A percentile compares a stretch with the other conserved stretches of the same genome.
Evolutionary conservation across 2,797 vertebrate genomes (phyloP).

Genomic region (Melanotaenia parkinsoni): DNA sequence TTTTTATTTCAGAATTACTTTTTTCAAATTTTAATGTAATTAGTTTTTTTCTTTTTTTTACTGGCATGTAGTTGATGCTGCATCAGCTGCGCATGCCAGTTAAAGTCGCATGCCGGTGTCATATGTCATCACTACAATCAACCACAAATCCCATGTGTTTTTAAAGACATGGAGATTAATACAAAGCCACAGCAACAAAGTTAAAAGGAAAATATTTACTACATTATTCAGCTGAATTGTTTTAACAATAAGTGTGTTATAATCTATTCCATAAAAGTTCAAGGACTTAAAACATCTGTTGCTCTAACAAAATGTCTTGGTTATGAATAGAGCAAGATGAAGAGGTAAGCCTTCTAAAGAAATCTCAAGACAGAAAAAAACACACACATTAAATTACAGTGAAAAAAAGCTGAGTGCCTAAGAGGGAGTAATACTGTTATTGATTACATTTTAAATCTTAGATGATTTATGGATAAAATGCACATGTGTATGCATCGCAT

Average conservation of each 20-base stretch:
- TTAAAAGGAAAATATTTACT: neutral
- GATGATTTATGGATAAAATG: neutral
- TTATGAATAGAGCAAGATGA: too few relatives aligned
- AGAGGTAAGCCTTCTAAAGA: too few relatives aligned
- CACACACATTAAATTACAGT: too few relatives aligned
- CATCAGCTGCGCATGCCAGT: too few relatives aligned
- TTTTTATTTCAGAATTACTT: neutral
- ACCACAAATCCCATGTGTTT: too few relatives aligned
- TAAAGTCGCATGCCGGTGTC: too few relatives aligned
- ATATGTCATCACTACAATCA: too few relatives aligned
- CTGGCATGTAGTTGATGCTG: neutral
- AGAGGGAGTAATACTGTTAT: too few relatives aligned
- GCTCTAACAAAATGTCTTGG: neutral
- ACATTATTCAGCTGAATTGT: neutral
- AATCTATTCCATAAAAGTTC: neutral
- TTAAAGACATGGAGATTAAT: too few relatives aligned
- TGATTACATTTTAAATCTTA: too few relatives aligned
- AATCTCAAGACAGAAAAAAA: neutral
- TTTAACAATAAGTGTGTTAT: neutral
- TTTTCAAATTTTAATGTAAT: neutral
- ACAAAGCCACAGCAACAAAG: too few relatives aligned
- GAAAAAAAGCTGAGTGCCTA: too few relatives aligned
- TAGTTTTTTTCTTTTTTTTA: neutral
- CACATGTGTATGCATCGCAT: neutral
- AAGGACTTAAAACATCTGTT: slow-evolving; percentile 9